Evolutionary conservation across 1,140 invertebrate genomes (phyloP).

Genomic region (Cataglyphis hispanica): DNA sequence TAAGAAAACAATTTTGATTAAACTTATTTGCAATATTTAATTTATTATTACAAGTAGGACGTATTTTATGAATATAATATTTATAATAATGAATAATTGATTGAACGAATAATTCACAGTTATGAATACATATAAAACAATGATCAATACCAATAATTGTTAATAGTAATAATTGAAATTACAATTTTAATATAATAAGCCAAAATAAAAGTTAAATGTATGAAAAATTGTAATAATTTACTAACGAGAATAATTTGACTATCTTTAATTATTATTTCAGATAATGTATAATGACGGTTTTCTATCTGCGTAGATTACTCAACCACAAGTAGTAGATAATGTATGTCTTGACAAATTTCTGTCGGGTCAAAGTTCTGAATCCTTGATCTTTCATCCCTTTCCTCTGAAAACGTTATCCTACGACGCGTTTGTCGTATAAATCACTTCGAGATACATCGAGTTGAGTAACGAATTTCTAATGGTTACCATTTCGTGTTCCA

Average conservation of each 20-base stretch:
- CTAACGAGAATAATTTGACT: not conserved
- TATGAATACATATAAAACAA: not conserved
- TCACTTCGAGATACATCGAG: conserved; percentile 29
- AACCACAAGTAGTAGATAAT: not conserved
- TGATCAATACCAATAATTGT: not conserved
- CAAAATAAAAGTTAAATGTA: not conserved
- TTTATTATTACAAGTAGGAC: not conserved
- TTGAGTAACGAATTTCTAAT: conserved; percentile 26
- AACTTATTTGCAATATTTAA: not conserved
- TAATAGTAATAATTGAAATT: not conserved
- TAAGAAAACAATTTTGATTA: not conserved
- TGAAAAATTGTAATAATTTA: not conserved
- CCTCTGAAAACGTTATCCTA: not conserved
- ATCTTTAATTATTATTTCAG: not conserved
- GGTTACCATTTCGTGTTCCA: not conserved
- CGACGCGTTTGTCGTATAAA: conserved; percentile 34
- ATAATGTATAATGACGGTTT: conserved; percentile 25
- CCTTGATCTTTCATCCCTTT: conserved; percentile 12
- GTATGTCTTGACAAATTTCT: conserved; percentile 5
- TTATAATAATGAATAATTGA: too few species aligned
- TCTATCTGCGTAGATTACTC: not conserved
- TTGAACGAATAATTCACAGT: not conserved
- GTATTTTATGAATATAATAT: not conserved
- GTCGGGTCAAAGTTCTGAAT: conserved; percentile 18
- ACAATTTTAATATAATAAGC: not conserved